These are phyloP conservation scores for Gastracanthus pulcherrimus DNA, from an alignment of 2,888 invertebrate species.

Conservation along the genomic window DNA sequence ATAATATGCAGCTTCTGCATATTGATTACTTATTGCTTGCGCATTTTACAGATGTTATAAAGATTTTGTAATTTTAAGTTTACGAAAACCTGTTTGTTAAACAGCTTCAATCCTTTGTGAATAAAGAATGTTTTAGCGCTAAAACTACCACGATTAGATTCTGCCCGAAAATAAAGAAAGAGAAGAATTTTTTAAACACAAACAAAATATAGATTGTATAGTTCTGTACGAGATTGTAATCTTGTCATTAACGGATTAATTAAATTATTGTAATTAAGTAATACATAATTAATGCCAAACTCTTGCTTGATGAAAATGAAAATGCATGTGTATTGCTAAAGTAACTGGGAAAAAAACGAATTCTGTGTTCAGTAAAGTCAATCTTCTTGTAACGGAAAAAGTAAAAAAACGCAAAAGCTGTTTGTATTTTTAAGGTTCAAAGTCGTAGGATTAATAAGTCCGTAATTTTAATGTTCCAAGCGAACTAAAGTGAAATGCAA, in stretches of 20 bases:
- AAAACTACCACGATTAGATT: constrained; percentile 19
- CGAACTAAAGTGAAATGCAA: background rate
- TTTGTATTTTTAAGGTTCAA: constrained; percentile 45
- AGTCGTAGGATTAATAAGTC: constrained; percentile 32
- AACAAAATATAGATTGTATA: constrained; percentile 53
- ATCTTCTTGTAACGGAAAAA: constrained; percentile 48
- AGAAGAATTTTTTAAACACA: constrained; percentile 39
- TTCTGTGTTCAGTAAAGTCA: constrained; percentile 54
- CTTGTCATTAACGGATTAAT: constrained; percentile 47
- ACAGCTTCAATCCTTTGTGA: constrained; percentile 27
- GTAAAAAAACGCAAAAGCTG: constrained; percentile 18
- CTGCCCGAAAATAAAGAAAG: constrained; percentile 11
- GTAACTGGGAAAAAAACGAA: constrained; percentile 34
- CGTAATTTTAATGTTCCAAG: constrained; percentile 30
- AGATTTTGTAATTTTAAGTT: constrained; percentile 15
- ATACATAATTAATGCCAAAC: constrained; percentile 55
- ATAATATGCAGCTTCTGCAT: constrained; percentile 5
- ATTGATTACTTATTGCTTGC: constrained; percentile 11
- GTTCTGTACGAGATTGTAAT: constrained; percentile 48
- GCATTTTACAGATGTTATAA: constrained; percentile 7
- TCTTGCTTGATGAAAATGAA: constrained; percentile 54
- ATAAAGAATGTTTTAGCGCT: constrained; percentile 31
- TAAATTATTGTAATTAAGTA: constrained; percentile 55
- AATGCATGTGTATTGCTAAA: constrained; percentile 45
- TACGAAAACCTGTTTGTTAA: constrained; percentile 5